Evolutionary conservation across 2,113 vertebrate genomes (phyloP).

Genomic region (Myotis brandtii): DNA sequence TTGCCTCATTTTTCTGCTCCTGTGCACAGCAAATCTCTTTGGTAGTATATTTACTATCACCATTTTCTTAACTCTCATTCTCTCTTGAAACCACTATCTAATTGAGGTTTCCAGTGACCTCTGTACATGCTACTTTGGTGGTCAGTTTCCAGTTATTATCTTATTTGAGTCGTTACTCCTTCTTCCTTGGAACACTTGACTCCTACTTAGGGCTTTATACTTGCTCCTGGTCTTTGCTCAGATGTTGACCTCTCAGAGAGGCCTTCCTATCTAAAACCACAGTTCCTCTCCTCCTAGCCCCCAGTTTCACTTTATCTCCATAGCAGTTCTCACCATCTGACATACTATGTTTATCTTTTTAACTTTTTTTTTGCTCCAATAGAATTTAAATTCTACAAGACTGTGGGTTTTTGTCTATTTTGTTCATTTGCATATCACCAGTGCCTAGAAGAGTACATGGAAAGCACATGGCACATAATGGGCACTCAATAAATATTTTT

Average conservation of each 20-base stretch:
- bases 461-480: background rate
- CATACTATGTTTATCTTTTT: background rate
- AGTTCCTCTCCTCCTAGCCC: background rate
- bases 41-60: background rate
- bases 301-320: background rate
- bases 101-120: background rate
- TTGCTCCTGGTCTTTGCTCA: background rate
- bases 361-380: background rate
- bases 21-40: background rate
- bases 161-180: background rate
- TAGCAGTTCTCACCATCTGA: background rate
- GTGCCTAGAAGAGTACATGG: background rate
- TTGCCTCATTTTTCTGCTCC: background rate
- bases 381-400: background rate
- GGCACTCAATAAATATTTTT: background rate
- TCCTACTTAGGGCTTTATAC: background rate
- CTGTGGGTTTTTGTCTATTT: background rate
- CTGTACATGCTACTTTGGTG: background rate
- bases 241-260: background rate
- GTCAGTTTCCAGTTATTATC: background rate
- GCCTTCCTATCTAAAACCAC: background rate
- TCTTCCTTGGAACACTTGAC: background rate
- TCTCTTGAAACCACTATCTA: background rate
- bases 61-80: background rate
- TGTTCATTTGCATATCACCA: background rate